Evolutionary conservation across 2,113 vertebrate species (phyloP).

Genomic region (Chiloscyllium plagiosum): DNA sequence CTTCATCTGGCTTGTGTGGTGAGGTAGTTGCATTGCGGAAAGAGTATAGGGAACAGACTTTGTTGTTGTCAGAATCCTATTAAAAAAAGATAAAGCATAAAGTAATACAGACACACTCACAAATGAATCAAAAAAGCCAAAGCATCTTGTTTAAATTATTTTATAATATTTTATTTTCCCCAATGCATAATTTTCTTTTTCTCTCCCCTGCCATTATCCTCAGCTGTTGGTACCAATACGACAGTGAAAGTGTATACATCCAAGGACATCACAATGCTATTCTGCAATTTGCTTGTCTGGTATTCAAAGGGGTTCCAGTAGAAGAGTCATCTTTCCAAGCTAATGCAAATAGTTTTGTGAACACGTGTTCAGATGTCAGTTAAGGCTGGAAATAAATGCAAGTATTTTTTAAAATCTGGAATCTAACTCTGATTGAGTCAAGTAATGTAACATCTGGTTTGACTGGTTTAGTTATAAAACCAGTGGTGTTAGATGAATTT

Average conservation of each 20-base stretch:
- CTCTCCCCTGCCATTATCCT: not conserved
- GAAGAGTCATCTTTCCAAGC: not conserved
- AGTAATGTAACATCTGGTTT: not conserved
- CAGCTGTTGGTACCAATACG: not conserved
- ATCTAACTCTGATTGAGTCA: not conserved
- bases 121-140: not conserved
- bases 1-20: conserved; percentile 96
- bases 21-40: conserved; percentile 99
- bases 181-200: not conserved
- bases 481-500: not conserved
- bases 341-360: not conserved
- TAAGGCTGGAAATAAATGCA: not conserved
- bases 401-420: not conserved
- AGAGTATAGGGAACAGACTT: conserved; percentile 98
- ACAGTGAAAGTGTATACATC: not conserved
- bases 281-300: not conserved
- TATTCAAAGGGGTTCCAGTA: not conserved
- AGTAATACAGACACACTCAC: not conserved
- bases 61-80: conserved; percentile 97
- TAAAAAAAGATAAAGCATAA: conserved; percentile 51
- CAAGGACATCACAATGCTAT: not conserved
- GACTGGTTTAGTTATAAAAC: not conserved
- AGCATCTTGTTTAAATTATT: not conserved
- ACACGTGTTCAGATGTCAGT: not conserved
- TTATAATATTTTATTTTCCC: not conserved